Percentiles rank a stretch among this genome's conserved stretches.
Evolutionary conservation across 92 coral and sea anemone genomes (phyloP).

Genomic region (Paragorgia papillata): DNA sequence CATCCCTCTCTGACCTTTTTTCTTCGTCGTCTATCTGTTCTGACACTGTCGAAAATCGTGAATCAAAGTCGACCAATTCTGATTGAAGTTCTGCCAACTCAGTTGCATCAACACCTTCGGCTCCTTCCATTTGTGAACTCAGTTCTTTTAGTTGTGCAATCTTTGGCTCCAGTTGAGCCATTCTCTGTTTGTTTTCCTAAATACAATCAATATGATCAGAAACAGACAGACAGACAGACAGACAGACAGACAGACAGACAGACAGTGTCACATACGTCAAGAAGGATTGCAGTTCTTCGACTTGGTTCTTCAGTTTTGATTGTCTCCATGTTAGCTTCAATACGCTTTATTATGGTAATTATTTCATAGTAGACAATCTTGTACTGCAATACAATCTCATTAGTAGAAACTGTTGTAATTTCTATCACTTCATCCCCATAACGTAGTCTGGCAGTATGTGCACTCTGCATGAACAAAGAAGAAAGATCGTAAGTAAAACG

Average conservation of each 20-base stretch:
- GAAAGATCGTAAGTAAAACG: not conserved
- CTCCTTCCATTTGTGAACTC: slow-evolving; percentile 5
- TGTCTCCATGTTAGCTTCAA: slow-evolving; percentile 17
- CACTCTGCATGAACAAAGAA: not conserved
- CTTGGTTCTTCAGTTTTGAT: slow-evolving; percentile 28
- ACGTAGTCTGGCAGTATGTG: slow-evolving; percentile 1
- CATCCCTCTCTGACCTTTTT: slow-evolving; percentile 86
- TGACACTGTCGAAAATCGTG: slow-evolving; percentile 82
- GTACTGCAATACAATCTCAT: slow-evolving; percentile 28
- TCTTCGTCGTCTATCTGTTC: slow-evolving; percentile 68
- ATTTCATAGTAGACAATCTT: slow-evolving; percentile 36
- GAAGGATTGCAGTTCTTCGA: not conserved
- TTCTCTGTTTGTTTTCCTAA: slow-evolving; percentile 7
- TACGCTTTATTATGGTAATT: not conserved
- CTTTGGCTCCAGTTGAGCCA: slow-evolving; percentile 1
- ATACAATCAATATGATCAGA: not conserved
- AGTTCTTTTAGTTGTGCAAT: not conserved
- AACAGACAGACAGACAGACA: not conserved
- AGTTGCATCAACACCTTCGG: not conserved
- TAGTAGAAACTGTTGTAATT: slow-evolving; percentile 27
- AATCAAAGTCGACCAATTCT: slow-evolving; percentile 85
- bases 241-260: too few relatives aligned
- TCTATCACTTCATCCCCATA: slow-evolving; percentile 26
- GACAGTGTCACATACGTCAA: too few relatives aligned
- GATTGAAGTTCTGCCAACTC: slow-evolving; percentile 53